phyloP scores from a whole-genome alignment of 2,113 vertebrate species.

The Alethe diademata region DNA sequence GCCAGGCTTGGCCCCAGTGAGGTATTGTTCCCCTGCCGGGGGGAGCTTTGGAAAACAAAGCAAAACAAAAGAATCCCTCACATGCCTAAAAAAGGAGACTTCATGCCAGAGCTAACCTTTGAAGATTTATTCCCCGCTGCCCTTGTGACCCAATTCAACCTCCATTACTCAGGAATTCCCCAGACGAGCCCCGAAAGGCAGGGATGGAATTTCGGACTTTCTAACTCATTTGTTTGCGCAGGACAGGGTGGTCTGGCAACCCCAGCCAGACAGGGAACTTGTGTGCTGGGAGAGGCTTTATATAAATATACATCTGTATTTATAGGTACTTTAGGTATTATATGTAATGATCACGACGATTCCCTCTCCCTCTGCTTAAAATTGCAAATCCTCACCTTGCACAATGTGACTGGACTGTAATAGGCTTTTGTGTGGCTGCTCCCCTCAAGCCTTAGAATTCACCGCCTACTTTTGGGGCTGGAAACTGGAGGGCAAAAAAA shows the following conservation, averaged over 20 bases:
- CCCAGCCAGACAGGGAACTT: conserved; percentile 62
- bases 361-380: conserved; percentile 50
- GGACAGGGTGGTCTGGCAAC: conserved; percentile 81
- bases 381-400: conserved; percentile 68
- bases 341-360: not conserved
- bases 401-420: conserved; percentile 25
- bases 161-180: conserved; percentile 88
- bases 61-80: conserved; percentile 68
- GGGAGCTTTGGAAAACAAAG: conserved; percentile 54
- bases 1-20: conserved; percentile 27
- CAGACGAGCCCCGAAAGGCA: conserved; percentile 72
- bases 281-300: conserved; percentile 55
- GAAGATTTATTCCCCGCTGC: conserved; percentile 67
- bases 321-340: conserved; percentile 36
- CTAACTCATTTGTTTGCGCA: conserved; percentile 85
- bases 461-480: conserved; percentile 9
- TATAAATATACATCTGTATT: conserved; percentile 38
- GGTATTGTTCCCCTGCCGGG: conserved; percentile 32
- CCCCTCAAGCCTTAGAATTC: conserved; percentile 35
- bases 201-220: conserved; percentile 78
- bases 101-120: conserved; percentile 70
- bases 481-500: not conserved
- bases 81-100: conserved; percentile 66
- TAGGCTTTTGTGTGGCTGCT: conserved; percentile 43
- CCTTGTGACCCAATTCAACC: conserved; percentile 78